phyloP scores from a whole-genome alignment of 2,888 invertebrate genomes.

The Platynereis dumerilii region DNA sequence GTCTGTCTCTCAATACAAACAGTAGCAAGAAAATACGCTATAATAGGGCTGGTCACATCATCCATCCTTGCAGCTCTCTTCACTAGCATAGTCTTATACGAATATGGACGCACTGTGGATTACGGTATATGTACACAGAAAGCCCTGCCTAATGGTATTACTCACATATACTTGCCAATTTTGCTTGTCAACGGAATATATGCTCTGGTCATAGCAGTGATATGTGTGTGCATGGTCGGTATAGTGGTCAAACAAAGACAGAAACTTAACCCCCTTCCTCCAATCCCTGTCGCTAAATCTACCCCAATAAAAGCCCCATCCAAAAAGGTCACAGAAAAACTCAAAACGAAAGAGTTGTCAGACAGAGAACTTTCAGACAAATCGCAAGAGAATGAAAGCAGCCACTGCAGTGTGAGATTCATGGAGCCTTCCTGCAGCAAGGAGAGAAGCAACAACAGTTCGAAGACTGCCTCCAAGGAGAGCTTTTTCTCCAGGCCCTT shows the following conservation, averaged over 20 bases:
- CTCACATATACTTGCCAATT: background rate
- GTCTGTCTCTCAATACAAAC: conserved; percentile 8
- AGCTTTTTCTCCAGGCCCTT: background rate
- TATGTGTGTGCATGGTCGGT: background rate
- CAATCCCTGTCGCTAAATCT: background rate
- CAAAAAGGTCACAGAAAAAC: background rate
- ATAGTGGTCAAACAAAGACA: conserved; percentile 7
- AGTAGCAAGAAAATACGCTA: conserved; percentile 7
- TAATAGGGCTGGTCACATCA: conserved; percentile 13
- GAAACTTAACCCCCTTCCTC: background rate
- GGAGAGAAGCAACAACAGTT: conserved; percentile 2
- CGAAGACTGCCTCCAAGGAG: conserved; percentile 2
- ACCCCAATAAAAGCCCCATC: background rate
- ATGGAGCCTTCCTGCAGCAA: background rate
- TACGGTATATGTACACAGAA: conserved; percentile 19
- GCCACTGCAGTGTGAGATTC: background rate
- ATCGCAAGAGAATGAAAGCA: background rate
- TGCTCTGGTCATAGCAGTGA: background rate
- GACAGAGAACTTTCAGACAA: conserved; percentile 1
- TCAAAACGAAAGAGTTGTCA: background rate
- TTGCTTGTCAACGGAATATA: background rate
- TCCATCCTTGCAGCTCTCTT: conserved; percentile 9
- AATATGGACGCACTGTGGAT: conserved; percentile 19
- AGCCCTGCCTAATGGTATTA: background rate
- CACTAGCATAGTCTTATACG: conserved; percentile 6